Percentiles rank a stretch among this genome's conserved stretches.
phyloP scores from a whole-genome alignment of 2,113 vertebrate species.

The Sylvia atricapilla region DNA sequence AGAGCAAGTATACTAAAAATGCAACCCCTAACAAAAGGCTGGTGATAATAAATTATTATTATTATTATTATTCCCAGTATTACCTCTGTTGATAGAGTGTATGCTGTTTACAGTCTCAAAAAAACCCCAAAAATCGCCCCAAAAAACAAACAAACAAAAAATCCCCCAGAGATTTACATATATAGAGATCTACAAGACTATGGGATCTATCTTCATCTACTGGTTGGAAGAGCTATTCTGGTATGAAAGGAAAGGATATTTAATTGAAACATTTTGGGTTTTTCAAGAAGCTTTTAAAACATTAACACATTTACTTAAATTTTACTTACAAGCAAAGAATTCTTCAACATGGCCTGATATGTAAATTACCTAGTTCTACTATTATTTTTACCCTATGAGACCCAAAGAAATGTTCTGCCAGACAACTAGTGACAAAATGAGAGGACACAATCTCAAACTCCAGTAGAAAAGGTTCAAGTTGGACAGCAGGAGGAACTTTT shows the following conservation, averaged over 20 bases:
- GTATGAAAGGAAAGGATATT: neutral
- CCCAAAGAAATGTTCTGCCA: neutral
- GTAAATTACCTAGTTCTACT: neutral
- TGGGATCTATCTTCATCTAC: neutral
- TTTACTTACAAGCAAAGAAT: neutral
- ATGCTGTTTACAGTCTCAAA: neutral
- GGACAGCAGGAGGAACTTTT: neutral
- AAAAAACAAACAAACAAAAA: no score
- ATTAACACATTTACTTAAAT: neutral
- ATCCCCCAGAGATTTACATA: fast-evolving
- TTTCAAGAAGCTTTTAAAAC: neutral
- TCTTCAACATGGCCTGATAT: neutral
- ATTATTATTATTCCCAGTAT: neutral
- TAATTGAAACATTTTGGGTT: neutral
- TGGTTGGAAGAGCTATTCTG: neutral
- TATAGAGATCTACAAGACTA: neutral
- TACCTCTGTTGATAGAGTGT: neutral
- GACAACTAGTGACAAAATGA: neutral
- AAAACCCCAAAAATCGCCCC: no score
- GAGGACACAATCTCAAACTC: neutral
- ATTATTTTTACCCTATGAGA: neutral
- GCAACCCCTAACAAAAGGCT: neutral
- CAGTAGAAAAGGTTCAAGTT: neutral
- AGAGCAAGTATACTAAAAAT: neutral
- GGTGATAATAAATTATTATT: neutral